Percentiles rank a stretch among this genome's conserved stretches.
Conservation (phyloP, 2,113 vertebrate species). For the Axis porcinus region DNA sequence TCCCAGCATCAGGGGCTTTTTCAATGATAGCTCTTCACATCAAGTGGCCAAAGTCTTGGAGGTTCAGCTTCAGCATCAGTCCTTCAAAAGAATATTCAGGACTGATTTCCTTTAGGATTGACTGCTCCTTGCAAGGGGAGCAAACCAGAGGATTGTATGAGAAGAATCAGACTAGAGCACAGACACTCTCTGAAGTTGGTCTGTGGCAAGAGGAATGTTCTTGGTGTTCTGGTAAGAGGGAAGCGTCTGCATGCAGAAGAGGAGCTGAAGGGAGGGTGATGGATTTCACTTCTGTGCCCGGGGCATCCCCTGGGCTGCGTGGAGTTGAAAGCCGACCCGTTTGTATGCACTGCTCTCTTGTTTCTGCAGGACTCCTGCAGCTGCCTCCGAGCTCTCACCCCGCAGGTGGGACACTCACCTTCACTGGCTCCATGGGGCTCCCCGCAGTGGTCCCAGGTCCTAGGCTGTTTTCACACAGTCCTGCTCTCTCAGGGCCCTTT, state of each 20-base stretch:
- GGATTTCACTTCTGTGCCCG: background rate
- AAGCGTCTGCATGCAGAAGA: background rate
- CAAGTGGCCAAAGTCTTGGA: background rate
- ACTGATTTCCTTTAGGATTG: background rate
- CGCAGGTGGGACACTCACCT: rapidly evolving
- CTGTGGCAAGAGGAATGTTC: background rate
- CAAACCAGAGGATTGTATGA: background rate
- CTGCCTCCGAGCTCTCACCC: background rate
- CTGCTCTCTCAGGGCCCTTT: background rate
- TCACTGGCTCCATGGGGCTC: background rate
- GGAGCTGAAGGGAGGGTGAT: background rate
- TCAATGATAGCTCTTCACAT: background rate
- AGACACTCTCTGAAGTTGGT: background rate
- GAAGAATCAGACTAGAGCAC: background rate
- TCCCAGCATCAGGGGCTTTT: background rate
- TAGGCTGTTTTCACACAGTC: background rate
- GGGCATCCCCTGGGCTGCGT: too few species aligned
- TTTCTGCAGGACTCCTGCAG: background rate
- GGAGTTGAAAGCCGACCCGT: background rate
- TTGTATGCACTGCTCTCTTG: rapidly evolving
- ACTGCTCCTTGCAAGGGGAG: background rate
- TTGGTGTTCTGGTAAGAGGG: background rate
- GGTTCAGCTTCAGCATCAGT: background rate
- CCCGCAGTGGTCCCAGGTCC: background rate
- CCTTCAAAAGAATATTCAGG: background rate